These are phyloP conservation scores for Melanotaenia trifasciata DNA, from an alignment of 2,797 vertebrate genomes.

Conservation along the genomic window DNA sequence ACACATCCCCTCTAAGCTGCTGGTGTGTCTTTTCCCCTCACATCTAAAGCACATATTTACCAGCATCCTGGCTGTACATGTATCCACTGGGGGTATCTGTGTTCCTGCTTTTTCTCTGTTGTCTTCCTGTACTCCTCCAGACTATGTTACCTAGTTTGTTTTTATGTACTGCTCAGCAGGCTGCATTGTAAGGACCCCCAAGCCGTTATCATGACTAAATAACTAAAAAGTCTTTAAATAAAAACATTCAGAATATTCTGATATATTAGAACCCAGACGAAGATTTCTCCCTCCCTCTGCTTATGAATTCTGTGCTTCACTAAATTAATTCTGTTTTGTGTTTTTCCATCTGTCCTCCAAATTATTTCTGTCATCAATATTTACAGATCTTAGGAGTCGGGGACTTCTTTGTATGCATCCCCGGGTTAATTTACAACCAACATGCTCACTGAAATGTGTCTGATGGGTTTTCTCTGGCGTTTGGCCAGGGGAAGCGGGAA, in stretches of 20 bases:
- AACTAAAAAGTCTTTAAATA: no score
- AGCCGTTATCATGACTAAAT: background rate
- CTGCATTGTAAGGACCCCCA: background rate
- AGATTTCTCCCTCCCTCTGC: background rate
- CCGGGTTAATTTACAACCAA: background rate
- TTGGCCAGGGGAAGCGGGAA: background rate
- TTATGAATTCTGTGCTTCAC: background rate
- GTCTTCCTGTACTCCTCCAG: constrained; percentile 12
- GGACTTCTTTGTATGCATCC: constrained; percentile 3
- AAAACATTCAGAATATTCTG: background rate
- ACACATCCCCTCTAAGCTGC: constrained; percentile 9
- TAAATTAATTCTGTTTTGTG: constrained; percentile 7
- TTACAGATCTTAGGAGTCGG: constrained; percentile 6
- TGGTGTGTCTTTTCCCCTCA: background rate
- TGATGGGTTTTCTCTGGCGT: background rate
- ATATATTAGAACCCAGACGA: background rate
- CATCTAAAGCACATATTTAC: background rate
- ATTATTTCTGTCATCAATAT: constrained; percentile 21
- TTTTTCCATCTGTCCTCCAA: constrained; percentile 25
- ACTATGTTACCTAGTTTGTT: background rate
- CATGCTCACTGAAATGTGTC: constrained; percentile 1
- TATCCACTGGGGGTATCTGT: background rate
- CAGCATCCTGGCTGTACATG: background rate
- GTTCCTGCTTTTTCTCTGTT: background rate
- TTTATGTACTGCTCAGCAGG: background rate